phyloP scores from a whole-genome alignment of 2,113 vertebrate species.

The Turnix velox region DNA sequence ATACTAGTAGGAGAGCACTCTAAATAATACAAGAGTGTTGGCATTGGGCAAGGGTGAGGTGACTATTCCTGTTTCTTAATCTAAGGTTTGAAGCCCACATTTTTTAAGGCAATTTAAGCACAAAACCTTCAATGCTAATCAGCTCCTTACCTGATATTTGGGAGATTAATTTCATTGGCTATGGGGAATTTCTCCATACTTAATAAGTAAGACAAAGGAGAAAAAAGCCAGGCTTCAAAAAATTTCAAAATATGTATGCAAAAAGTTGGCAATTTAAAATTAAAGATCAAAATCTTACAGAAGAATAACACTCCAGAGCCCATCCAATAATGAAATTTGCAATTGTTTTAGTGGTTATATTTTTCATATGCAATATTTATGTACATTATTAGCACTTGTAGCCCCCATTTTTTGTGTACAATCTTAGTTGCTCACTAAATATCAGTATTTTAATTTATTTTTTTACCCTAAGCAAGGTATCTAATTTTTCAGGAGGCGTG shows the following conservation, averaged over 20 bases:
- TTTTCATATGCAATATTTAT: constrained; percentile 13
- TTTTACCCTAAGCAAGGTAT: background rate
- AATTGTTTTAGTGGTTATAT: background rate
- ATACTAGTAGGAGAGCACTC: background rate
- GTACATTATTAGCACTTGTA: background rate
- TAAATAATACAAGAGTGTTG: background rate
- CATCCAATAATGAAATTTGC: background rate
- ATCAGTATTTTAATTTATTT: background rate
- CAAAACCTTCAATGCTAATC: background rate
- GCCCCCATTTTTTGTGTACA: background rate
- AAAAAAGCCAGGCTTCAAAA: background rate
- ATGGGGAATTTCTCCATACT: background rate
- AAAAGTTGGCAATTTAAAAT: background rate
- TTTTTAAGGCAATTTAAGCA: background rate
- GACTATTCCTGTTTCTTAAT: background rate
- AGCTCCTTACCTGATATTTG: background rate
- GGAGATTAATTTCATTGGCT: background rate
- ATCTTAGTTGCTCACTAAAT: background rate
- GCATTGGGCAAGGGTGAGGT: background rate
- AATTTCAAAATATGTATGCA: background rate
- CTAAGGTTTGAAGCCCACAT: background rate
- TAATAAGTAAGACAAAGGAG: background rate
- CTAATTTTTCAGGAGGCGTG: background rate
- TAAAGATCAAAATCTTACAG: background rate
- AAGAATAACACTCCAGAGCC: background rate